These are phyloP conservation scores for Mormoops blainvillei DNA, from an alignment of 2,113 vertebrate genomes.

Conservation along the genomic window DNA sequence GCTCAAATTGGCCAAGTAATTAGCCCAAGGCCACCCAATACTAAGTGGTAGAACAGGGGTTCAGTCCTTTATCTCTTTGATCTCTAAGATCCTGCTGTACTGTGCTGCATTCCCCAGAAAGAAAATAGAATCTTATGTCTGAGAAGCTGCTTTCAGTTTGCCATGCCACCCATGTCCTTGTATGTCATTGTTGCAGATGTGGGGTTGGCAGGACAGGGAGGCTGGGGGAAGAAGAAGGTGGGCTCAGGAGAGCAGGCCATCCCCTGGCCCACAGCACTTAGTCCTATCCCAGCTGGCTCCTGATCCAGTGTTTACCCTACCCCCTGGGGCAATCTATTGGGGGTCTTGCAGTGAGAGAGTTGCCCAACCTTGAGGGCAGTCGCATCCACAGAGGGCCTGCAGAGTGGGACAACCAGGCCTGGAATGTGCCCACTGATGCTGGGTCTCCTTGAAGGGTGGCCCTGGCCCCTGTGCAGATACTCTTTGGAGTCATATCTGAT, in stretches of 20 bases:
- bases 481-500: background rate
- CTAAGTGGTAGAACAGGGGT: background rate
- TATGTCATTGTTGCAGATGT: background rate
- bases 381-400: background rate
- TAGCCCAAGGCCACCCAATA: background rate
- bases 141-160: background rate
- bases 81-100: background rate
- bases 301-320: background rate
- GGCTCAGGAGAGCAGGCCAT: background rate
- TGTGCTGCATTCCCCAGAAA: background rate
- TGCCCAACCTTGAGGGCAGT: background rate
- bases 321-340: background rate
- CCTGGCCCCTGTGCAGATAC: background rate
- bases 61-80: background rate
- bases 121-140: background rate
- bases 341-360: background rate
- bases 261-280: background rate
- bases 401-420: background rate
- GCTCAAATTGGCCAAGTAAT: background rate
- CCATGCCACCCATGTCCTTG: background rate
- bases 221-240: background rate
- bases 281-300: background rate
- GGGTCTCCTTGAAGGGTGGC: background rate
- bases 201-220: background rate
- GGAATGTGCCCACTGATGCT: background rate